Percentiles rank a stretch among this genome's conserved stretches.
Evolutionary conservation across 2,888 invertebrate species (phyloP).

Genomic region (Nebria brevicollis): DNA sequence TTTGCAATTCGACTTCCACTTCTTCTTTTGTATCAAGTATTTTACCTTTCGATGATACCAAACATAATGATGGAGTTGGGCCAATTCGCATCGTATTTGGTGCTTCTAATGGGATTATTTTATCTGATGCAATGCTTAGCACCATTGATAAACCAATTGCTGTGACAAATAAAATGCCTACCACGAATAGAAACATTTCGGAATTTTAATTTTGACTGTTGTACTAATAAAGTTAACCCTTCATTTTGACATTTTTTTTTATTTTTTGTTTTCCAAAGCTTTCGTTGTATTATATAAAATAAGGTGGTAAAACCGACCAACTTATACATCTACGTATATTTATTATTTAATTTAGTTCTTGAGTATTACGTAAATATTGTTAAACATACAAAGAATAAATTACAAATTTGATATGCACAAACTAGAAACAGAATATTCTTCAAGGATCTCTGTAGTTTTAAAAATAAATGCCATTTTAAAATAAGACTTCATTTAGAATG

Average conservation of each 20-base stretch:
- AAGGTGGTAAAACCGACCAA: too few species aligned
- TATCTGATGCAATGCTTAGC: constrained; percentile 53
- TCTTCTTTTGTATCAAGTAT: constrained; percentile 57
- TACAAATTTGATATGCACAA: background rate
- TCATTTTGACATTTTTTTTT: background rate
- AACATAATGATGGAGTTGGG: constrained; percentile 52
- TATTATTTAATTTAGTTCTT: too few species aligned
- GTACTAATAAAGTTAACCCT: constrained; percentile 36
- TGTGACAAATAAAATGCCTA: constrained; percentile 53
- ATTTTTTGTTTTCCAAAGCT: background rate
- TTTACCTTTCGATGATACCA: constrained; percentile 50
- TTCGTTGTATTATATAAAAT: background rate
- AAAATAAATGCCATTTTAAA: background rate
- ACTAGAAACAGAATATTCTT: background rate
- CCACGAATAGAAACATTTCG: constrained; percentile 52
- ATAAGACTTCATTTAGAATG: background rate
- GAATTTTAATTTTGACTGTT: constrained; percentile 41
- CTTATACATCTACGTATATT: too few species aligned
- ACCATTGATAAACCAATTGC: constrained; percentile 55
- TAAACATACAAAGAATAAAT: background rate
- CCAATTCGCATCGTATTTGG: background rate
- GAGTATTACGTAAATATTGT: too few species aligned
- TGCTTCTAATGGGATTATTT: background rate
- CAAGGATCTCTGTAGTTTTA: background rate
- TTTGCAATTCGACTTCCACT: constrained; percentile 56